phyloP scores from a whole-genome alignment of 2,888 invertebrate species.

The Omphaloscelis lunosa region DNA sequence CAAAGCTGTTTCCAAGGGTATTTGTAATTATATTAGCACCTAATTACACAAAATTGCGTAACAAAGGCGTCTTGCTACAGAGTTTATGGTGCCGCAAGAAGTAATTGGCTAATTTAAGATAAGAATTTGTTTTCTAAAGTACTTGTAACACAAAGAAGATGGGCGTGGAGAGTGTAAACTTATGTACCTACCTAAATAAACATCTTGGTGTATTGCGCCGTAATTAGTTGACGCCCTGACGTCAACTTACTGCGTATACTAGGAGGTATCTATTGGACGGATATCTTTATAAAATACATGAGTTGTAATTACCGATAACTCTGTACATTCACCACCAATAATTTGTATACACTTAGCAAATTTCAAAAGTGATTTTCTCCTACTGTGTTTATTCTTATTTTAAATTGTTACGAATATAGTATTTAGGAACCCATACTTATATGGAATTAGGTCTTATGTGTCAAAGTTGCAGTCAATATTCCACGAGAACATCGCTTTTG shows the following conservation, averaged over 20 bases:
- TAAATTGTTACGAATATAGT: no score
- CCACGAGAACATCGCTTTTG: no score
- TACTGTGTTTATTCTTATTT: no score
- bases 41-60: constrained; percentile 44
- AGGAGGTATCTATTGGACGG: constrained; percentile 11
- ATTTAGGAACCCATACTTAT: no score
- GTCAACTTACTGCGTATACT: constrained; percentile 27
- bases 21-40: constrained; percentile 54
- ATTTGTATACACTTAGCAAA: no score
- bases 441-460: no score
- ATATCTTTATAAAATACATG: constrained; percentile 32
- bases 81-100: constrained; percentile 46
- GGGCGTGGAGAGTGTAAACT: constrained; percentile 37
- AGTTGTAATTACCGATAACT: constrained; percentile 2
- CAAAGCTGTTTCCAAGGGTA: constrained; percentile 46
- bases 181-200: constrained; percentile 55
- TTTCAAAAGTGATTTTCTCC: no score
- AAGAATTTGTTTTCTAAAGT: constrained; percentile 52
- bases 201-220: constrained; percentile 49
- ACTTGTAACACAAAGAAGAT: constrained; percentile 48
- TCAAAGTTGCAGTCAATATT: no score
- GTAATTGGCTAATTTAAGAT: constrained; percentile 52
- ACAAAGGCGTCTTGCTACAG: constrained; percentile 34
- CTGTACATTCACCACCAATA: no score
- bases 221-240: constrained; percentile 41